Evolutionary conservation across 2,888 invertebrate genomes (phyloP).

Genomic region (Drosophila rellima): DNA sequence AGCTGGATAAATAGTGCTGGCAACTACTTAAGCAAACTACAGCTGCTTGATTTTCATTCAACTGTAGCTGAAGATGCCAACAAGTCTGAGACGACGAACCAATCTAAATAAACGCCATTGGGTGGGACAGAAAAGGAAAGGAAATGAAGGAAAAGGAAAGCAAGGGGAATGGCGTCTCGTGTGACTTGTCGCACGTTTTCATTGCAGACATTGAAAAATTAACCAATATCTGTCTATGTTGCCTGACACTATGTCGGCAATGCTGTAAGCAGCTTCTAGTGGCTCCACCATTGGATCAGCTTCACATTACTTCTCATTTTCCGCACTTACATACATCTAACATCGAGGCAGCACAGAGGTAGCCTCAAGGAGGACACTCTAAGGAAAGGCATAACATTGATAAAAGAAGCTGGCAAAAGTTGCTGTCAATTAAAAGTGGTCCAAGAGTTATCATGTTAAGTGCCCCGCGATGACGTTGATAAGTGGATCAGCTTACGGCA

Average conservation of each 20-base stretch:
- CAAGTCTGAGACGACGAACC: conserved; percentile 33
- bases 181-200: conserved; percentile 68
- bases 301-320: neutral
- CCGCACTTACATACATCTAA: neutral
- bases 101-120: conserved; percentile 52
- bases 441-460: conserved; percentile 41
- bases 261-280: conserved; percentile 28
- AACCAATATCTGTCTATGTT: conserved; percentile 78
- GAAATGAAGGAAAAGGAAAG: neutral
- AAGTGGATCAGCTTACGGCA: conserved; percentile 4
- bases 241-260: conserved; percentile 58
- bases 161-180: conserved; percentile 23
- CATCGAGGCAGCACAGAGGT: conserved; percentile 27
- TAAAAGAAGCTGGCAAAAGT: conserved; percentile 24
- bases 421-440: conserved; percentile 12
- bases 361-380: conserved; percentile 22
- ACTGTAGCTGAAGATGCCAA: conserved; percentile 42
- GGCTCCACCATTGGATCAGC: conserved; percentile 5
- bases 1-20: conserved; percentile 5
- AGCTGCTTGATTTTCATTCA: conserved; percentile 64
- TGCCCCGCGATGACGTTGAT: conserved; percentile 28
- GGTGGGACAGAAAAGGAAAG: neutral
- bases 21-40: conserved; percentile 63
- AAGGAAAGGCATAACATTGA: conserved; percentile 7
- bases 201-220: conserved; percentile 81